Evolutionary conservation across 2,888 invertebrate species (phyloP), one percentile per base, ranked within the genome.

Genomic region (Chrysomela aeneicollis): DNA sequence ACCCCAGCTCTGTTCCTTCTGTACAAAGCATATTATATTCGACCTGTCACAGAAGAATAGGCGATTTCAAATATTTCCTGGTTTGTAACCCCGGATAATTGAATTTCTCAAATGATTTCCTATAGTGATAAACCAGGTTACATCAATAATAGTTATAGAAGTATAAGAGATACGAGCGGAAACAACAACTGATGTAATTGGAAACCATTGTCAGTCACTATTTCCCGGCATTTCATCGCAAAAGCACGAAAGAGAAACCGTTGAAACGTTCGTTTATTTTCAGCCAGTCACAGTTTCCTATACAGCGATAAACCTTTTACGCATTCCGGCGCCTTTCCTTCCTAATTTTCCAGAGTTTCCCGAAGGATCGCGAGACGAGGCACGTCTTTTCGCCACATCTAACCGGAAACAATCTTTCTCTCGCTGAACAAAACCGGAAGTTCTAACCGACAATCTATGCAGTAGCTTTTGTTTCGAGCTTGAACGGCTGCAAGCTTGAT

Each of bases 391-490:
- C 47, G 26, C 52, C 60, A 42, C 60, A 60, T 30, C 60, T 50
- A 58, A 61, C 66, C 53, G 66, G 69, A 69, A 69, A 66, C 61
- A 65, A 63, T 65, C 59, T 66, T 64, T 66, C 52, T 61, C 60
- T 69, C 46, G 19, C 64, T 58, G 35, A 58, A 42, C 59, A 57
- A 61, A 66, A 61, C 53, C 66, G 66, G 68, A 66, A 64, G 66
- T 62, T 63, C 46, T 35, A 58, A 35, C 61, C 68, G 66, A 60
- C 63, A 63, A 68, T 66, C 59, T 50, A 65, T 49, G 59, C 53
- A 64, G 49, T 65, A 54, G 55, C 61, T 54, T 53, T 66, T 66
- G 55, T 64, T 62, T 60, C 37, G 59, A 66, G 61, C 42, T 42
- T 6, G 15, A 2, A 42, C 42, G 42, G 42, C 42, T 42, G 1